Evolutionary conservation across 2,797 vertebrate genomes (phyloP).

Genomic region (Myotis pilosus): DNA sequence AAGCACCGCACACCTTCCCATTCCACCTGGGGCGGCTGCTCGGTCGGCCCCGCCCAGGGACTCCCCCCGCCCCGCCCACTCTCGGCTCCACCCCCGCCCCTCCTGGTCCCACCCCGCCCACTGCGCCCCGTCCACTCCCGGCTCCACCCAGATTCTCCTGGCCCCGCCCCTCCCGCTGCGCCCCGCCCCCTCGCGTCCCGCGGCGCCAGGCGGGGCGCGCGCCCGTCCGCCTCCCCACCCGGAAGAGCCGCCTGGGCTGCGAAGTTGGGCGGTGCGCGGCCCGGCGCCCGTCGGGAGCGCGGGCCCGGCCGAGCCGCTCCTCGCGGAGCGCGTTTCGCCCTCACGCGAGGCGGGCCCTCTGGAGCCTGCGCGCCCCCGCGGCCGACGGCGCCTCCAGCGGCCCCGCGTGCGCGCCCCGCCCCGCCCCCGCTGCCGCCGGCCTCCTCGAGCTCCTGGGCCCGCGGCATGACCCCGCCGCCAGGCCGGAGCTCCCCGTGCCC

Average conservation of each 20-base stretch:
- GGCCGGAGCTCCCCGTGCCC: background rate
- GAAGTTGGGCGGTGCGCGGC: background rate
- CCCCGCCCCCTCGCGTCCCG: background rate
- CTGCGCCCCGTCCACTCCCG: background rate
- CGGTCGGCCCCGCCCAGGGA: rapidly evolving
- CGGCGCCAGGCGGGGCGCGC: background rate
- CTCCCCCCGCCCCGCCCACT: background rate
- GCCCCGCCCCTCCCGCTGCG: background rate
- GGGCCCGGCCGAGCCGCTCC: background rate
- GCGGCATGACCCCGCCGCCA: rapidly evolving
- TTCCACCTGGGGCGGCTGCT: rapidly evolving
- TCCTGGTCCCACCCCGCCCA: background rate
- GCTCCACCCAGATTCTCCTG: background rate
- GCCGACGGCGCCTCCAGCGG: background rate
- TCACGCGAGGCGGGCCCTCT: background rate
- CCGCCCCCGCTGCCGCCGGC: background rate
- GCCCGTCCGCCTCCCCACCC: background rate
- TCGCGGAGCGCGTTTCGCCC: background rate
- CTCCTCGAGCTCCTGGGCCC: background rate
- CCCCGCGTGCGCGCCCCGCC: constrained; percentile 7
- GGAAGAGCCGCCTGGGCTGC: constrained; percentile 7
- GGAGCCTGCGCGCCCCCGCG: constrained; percentile 46
- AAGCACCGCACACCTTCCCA: rapidly evolving
- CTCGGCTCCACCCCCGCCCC: background rate
- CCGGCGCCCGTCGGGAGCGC: background rate